A percentile compares a stretch with the other conserved stretches of the same genome.
Conservation (phyloP, 2,113 vertebrate genomes). For the Mionectes macconnelli region DNA sequence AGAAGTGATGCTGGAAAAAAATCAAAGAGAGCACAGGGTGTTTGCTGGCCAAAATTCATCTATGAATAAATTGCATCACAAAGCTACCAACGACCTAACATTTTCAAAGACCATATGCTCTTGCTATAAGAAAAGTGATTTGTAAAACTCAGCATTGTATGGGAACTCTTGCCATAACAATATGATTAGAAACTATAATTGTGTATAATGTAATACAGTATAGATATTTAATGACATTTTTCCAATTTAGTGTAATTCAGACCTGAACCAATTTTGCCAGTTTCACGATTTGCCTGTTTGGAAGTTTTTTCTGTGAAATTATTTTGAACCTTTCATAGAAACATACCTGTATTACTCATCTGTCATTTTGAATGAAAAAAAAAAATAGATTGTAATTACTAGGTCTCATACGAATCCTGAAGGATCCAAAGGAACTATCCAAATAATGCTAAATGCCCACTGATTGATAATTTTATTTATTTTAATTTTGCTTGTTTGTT, state of each 20-base stretch:
- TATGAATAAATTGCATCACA: background rate
- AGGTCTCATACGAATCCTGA: background rate
- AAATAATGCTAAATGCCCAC: background rate
- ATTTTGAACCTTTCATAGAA: background rate
- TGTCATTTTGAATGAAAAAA: background rate
- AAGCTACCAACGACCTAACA: background rate
- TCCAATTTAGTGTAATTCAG: background rate
- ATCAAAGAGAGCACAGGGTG: background rate
- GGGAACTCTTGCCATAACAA: background rate
- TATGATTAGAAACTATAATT: background rate
- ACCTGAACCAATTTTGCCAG: background rate
- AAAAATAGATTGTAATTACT: background rate
- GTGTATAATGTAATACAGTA: background rate
- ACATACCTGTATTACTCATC: background rate
- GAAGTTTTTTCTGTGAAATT: background rate
- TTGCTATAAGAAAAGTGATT: background rate
- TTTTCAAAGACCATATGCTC: background rate
- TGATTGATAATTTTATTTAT: background rate
- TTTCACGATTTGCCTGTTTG: background rate
- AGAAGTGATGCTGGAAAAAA: slow-evolving; percentile 16
- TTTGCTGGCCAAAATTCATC: background rate
- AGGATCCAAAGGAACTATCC: background rate
- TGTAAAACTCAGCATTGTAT: background rate
- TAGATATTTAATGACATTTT: background rate
- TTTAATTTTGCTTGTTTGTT: background rate